Conservation (phyloP, 2,797 vertebrate genomes). For the Zalophus californianus region DNA sequence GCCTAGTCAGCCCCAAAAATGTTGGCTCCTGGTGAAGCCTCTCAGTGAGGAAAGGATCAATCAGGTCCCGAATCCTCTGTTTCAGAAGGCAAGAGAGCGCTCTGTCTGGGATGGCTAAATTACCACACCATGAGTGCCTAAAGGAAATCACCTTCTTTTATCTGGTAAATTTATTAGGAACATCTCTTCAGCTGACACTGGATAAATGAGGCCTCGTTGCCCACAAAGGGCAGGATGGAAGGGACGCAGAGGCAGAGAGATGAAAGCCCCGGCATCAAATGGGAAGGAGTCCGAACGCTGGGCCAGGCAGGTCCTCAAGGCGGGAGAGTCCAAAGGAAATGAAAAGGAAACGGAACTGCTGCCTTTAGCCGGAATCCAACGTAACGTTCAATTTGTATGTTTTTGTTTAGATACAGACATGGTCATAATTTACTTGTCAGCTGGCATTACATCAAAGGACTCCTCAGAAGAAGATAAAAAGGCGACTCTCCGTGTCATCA, state of each 20-base stretch:
- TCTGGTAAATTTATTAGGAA: constrained; percentile 24
- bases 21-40: neutral
- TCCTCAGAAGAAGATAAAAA: constrained; percentile 96
- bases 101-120: neutral
- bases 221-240: neutral
- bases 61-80: neutral
- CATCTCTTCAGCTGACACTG: neutral
- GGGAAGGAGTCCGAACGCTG: neutral
- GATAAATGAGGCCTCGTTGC: neutral
- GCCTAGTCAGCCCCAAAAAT: neutral
- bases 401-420: constrained; percentile 93
- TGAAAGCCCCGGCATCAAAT: neutral
- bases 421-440: constrained; percentile 98
- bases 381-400: constrained; percentile 3
- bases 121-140: neutral
- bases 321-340: neutral
- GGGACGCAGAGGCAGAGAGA: constrained; percentile 21
- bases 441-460: constrained; percentile 96
- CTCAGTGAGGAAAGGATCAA: neutral
- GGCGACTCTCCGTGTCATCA: constrained; percentile 94
- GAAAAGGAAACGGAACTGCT: neutral
- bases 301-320: neutral
- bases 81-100: neutral
- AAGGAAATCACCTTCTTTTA: constrained; percentile 25
- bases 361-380: neutral